phyloP scores from a whole-genome alignment of 2,888 invertebrate genomes.

The Oegoconia quadripuncta region DNA sequence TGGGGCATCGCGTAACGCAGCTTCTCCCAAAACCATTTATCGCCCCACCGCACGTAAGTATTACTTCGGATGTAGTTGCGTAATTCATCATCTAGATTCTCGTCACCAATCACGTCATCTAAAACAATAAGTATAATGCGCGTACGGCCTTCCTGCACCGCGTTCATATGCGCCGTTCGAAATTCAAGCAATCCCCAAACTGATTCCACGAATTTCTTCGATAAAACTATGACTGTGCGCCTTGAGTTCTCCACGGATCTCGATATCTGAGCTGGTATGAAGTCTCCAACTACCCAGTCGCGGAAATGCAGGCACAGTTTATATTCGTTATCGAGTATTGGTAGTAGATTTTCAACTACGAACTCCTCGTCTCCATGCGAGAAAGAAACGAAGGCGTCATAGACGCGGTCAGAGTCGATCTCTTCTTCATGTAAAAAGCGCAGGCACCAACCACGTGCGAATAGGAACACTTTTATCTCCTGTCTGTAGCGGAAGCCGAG shows the following conservation, averaged over 20 bases:
- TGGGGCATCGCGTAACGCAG: no score
- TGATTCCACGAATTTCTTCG: constrained; percentile 35
- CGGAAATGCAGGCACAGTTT: constrained; percentile 84
- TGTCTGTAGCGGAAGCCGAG: no score
- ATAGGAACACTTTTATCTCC: no score
- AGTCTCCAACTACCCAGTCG: constrained; percentile 86
- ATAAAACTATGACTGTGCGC: constrained; percentile 27
- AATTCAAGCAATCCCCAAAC: constrained; percentile 83
- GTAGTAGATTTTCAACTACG: no score
- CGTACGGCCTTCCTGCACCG: constrained; percentile 33
- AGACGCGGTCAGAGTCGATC: no score
- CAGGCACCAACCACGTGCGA: no score
- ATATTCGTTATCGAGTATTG: no score
- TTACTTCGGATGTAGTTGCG: background rate
- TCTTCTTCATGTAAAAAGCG: no score
- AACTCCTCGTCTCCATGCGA: no score
- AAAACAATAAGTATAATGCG: constrained; percentile 85
- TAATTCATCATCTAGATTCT: background rate
- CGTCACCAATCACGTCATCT: constrained; percentile 65
- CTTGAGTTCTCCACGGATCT: constrained; percentile 84
- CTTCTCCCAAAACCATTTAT: background rate
- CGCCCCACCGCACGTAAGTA: background rate
- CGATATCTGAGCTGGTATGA: constrained; percentile 84
- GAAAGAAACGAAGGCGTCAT: no score
- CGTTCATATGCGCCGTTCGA: constrained; percentile 79